Evolutionary conservation across 2,888 invertebrate species (phyloP).

Genomic region (Nephrocerus scutellatus): DNA sequence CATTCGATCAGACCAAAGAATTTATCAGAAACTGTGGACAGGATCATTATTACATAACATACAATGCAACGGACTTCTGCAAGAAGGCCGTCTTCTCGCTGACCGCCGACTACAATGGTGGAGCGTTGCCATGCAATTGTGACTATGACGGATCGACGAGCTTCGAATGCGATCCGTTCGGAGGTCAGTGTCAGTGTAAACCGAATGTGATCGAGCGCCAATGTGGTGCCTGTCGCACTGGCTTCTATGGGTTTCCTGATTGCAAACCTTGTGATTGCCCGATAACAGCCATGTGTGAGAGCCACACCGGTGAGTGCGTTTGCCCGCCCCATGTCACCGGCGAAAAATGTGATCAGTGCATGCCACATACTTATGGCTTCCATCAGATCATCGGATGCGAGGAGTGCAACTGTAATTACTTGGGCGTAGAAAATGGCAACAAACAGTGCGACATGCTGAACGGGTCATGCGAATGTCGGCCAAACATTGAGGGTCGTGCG

Average conservation of each 20-base stretch:
- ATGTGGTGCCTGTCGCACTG: slow-evolving; percentile 73
- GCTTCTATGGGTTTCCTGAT: slow-evolving; percentile 91
- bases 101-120: slow-evolving; percentile 90
- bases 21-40: slow-evolving; percentile 84
- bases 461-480: slow-evolving; percentile 80
- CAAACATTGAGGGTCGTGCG: slow-evolving; percentile 77
- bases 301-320: slow-evolving; percentile 70
- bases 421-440: slow-evolving; percentile 70
- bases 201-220: slow-evolving; percentile 86
- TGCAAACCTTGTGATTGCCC: slow-evolving; percentile 87
- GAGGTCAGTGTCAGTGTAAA: slow-evolving; percentile 93
- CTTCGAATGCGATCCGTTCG: slow-evolving; percentile 86
- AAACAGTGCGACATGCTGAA: slow-evolving; percentile 81
- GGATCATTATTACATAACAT: slow-evolving; percentile 75
- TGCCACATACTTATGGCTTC: slow-evolving; percentile 81
- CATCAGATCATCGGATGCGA: slow-evolving; percentile 93
- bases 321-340: slow-evolving; percentile 90
- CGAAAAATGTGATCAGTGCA: slow-evolving; percentile 81
- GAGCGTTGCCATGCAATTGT: slow-evolving; percentile 84
- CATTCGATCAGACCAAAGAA: slow-evolving; percentile 79
- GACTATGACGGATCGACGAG: slow-evolving; percentile 79
- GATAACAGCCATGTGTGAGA: slow-evolving; percentile 72
- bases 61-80: slow-evolving; percentile 69
- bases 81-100: slow-evolving; percentile 86
- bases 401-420: slow-evolving; percentile 80